A percentile compares a stretch with the other conserved stretches of the same genome.
Conservation (phyloP, 2,888 invertebrate species). For the Andrena flavipes region DNA sequence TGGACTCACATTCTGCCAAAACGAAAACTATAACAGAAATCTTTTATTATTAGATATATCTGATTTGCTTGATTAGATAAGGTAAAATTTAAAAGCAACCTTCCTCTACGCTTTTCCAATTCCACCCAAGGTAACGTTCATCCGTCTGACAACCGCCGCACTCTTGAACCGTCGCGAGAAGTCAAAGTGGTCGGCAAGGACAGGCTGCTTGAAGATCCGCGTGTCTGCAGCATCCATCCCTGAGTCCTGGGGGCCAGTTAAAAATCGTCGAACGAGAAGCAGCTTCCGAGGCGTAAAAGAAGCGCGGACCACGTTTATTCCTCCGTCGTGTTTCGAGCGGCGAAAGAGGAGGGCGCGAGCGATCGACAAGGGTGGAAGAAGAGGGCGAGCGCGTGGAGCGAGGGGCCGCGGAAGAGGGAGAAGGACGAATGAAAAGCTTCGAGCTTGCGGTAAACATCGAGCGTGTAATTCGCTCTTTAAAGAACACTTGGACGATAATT, state of each 20-base stretch:
- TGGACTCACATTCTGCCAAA: no score
- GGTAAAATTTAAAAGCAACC: no score
- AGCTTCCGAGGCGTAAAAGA: constrained; percentile 78
- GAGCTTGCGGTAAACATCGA: constrained; percentile 82
- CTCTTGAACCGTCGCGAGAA: not conserved
- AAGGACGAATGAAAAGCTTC: constrained; percentile 79
- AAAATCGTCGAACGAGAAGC: constrained; percentile 70
- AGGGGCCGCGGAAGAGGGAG: constrained; percentile 48
- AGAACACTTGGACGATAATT: constrained; percentile 84
- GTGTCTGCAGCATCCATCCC: not conserved
- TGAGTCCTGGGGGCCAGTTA: not conserved
- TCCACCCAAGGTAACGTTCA: no score
- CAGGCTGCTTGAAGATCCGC: not conserved
- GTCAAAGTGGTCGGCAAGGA: not conserved
- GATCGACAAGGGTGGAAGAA: constrained; percentile 34
- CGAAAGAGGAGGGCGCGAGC: constrained; percentile 8
- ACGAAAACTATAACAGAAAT: no score
- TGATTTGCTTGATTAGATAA: no score
- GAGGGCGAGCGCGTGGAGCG: constrained; percentile 23
- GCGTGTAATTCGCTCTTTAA: constrained; percentile 85
- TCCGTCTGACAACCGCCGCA: not conserved
- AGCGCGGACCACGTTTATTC: constrained; percentile 56
- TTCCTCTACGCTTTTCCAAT: no score
- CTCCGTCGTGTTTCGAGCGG: constrained; percentile 40
- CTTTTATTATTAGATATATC: no score